These are phyloP conservation scores for Lucinisca nassula DNA, from an alignment of 2,888 invertebrate species.

Conservation along the genomic window DNA sequence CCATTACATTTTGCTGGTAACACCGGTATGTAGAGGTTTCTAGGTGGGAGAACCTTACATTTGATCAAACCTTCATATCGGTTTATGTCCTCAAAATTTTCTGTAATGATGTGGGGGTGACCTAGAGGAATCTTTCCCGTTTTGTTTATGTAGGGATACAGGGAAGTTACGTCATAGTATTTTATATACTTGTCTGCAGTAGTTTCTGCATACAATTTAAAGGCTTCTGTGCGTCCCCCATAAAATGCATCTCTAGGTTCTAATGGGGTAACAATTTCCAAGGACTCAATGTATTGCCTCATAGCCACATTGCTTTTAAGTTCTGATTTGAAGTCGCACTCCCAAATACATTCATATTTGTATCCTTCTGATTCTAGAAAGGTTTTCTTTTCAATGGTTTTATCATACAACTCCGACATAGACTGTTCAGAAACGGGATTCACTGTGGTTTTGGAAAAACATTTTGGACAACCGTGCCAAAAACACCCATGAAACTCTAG, in stretches of 20 bases:
- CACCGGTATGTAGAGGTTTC: conserved; percentile 79
- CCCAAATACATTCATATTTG: conserved; percentile 40
- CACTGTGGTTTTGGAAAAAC: background rate
- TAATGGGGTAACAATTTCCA: conserved; percentile 62
- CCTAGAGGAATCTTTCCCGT: conserved; percentile 73
- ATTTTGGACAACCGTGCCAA: conserved; percentile 30
- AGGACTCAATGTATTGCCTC: conserved; percentile 47
- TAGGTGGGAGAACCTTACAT: conserved; percentile 78
- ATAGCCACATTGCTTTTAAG: conserved; percentile 57
- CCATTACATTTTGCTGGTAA: conserved; percentile 78
- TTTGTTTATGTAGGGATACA: conserved; percentile 80
- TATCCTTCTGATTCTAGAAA: conserved; percentile 21
- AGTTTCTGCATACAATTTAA: conserved; percentile 70
- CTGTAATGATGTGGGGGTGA: conserved; percentile 73
- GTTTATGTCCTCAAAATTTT: conserved; percentile 66
- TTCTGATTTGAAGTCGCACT: conserved; percentile 65
- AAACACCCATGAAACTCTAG: conserved; percentile 40
- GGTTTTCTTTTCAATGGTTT: conserved; percentile 3
- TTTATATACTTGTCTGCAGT: conserved; percentile 64
- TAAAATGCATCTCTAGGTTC: conserved; percentile 78
- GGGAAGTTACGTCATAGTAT: conserved; percentile 74
- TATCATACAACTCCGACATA: conserved; percentile 2
- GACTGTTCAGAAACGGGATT: conserved; percentile 2
- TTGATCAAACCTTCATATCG: conserved; percentile 78
- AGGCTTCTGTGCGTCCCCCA: conserved; percentile 78